phyloP scores from a whole-genome alignment of 1,140 invertebrate species.

The Cotesia typhae region DNA sequence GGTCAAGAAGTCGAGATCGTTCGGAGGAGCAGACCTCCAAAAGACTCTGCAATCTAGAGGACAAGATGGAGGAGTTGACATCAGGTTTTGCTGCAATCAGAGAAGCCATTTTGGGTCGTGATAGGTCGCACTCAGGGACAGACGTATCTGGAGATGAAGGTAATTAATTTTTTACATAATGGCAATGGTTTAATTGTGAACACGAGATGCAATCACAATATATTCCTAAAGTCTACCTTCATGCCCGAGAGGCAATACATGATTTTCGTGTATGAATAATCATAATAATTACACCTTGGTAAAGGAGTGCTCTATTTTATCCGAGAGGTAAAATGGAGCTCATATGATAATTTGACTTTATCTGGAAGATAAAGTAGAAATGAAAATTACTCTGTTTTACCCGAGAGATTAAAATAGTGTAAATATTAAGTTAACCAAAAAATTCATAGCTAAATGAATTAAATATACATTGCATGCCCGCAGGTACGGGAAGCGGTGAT shows the following conservation, averaged over 20 bases:
- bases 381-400: too few species aligned
- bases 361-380: too few species aligned
- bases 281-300: not conserved
- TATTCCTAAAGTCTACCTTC: not conserved
- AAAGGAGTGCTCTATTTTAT: not conserved
- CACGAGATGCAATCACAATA: constrained; percentile 15
- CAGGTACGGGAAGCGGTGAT: too few species aligned
- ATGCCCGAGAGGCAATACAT: not conserved
- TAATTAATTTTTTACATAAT: not conserved
- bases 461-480: too few species aligned
- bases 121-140: not conserved
- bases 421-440: too few species aligned
- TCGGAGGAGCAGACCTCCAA: not conserved
- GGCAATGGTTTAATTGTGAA: not conserved
- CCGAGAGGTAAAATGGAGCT: constrained; percentile 10
- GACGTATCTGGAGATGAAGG: not conserved
- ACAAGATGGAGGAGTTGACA: not conserved
- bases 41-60: not conserved
- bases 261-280: not conserved
- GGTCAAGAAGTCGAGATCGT: not conserved
- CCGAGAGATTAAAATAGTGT: too few species aligned
- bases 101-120: not conserved
- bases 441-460: too few species aligned
- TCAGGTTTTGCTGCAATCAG: not conserved
- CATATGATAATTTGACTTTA: too few species aligned